Base-by-base conservation (phyloP, 92 coral and sea anemone genomes). In the Desmophyllum pertusum region DNA sequence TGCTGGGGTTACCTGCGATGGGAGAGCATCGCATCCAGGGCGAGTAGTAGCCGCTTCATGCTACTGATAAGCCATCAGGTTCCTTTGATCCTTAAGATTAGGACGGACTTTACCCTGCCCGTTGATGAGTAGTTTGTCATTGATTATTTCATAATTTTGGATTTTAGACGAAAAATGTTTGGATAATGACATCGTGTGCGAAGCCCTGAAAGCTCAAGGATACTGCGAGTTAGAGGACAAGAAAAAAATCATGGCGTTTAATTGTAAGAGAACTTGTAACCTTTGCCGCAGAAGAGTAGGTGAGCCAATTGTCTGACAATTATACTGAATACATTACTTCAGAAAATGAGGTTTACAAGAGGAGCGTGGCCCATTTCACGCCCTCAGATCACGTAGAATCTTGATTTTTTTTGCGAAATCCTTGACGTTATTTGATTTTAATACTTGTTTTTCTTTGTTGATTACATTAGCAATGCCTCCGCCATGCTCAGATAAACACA, bases 191-290 rank as follows among this genome's bases (percentile, higher is more conserved):
- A 89, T 93, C 42, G 62, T 66, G 39, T 93, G 98, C 69, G 90
- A 86, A 63, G 76, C 39, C 15, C 38, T 79, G 73, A 92, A 86
- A 42, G 84, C 75, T 3, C 79, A 40, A 33, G 91, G 87, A 31
- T 84, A 76, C 41, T 93, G 98, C 69, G 81, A 84, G 43, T 6
- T 18, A 35, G 85, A 87, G 18, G 85, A 77, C 48, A 77, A 81
- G 62, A 83, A 82, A 45, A 83, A 38, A 1, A 71, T 74, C 80
- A 91, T 93, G 98, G 50, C 79, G 45, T 53, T 51, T 37, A 82
- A 88, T 62, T 93, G 98, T 61, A 88, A 85, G 59, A 93, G 91
- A 69, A 91, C 95, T 14, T 93, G 98, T 74, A 73, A 78, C 70
- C 63, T 91, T 53, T 93, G 98, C 75, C 75, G 78, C 14, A 84